Conservation (phyloP, 1,140 invertebrate genomes). For the Gonioctena quinquepunctata region DNA sequence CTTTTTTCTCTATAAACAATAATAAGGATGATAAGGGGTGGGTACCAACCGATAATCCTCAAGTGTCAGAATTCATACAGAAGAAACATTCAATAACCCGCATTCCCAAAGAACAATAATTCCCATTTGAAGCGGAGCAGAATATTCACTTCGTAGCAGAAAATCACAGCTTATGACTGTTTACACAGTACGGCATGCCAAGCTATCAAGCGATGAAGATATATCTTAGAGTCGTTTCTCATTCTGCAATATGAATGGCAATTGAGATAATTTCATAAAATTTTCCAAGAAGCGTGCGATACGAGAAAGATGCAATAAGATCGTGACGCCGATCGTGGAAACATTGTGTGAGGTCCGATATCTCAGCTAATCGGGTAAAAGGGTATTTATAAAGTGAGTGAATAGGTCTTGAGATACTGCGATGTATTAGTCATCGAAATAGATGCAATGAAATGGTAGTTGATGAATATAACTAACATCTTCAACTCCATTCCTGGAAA, state of each 20-base stretch:
- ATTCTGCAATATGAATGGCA: not conserved
- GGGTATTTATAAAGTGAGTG: not conserved
- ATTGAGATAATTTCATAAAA: not conserved
- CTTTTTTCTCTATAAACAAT: too few relatives aligned
- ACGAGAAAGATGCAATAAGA: not conserved
- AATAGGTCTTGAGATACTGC: too few relatives aligned
- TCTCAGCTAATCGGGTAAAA: not conserved
- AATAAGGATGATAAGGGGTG: too few relatives aligned
- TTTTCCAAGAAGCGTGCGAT: constrained; percentile 4
- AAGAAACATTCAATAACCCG: too few relatives aligned
- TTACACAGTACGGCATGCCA: not conserved
- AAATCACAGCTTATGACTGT: not conserved
- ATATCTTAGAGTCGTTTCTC: not conserved
- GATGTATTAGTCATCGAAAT: too few relatives aligned
- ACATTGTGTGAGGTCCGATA: not conserved
- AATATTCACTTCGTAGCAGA: not conserved
- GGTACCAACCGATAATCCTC: too few relatives aligned
- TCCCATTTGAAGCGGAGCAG: too few relatives aligned
- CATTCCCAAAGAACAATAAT: too few relatives aligned
- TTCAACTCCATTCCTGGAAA: too few relatives aligned
- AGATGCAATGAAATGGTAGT: too few relatives aligned
- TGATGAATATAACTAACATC: too few relatives aligned
- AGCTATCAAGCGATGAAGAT: not conserved
- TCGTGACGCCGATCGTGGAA: not conserved
- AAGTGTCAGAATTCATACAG: too few relatives aligned